A percentile compares a stretch with the other conserved stretches of the same genome.
These are phyloP conservation scores for Malthinus flaveolus DNA, from an alignment of 2,888 invertebrate genomes.

Conservation along the genomic window DNA sequence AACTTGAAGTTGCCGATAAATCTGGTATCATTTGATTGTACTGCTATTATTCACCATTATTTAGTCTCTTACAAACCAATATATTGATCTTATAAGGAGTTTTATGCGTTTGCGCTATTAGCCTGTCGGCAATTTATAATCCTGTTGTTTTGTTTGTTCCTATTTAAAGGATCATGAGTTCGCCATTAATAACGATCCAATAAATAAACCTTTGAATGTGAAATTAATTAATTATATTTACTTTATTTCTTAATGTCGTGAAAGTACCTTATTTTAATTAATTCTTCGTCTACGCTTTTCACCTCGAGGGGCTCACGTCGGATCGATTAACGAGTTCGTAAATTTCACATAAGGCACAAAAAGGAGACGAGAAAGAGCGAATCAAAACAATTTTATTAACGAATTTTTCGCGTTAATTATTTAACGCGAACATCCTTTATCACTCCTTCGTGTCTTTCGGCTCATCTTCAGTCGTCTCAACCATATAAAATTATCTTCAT, in stretches of 20 bases:
- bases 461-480: too few species aligned
- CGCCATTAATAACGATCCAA: conserved; percentile 17
- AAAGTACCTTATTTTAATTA: conserved; percentile 2
- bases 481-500: too few species aligned
- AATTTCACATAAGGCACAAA: too few species aligned
- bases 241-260: conserved; percentile 16
- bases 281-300: too few species aligned
- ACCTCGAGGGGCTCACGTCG: too few species aligned
- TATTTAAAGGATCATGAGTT: conserved; percentile 19
- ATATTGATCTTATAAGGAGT: conserved; percentile 42
- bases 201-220: conserved; percentile 12
- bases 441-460: too few species aligned
- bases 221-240: conserved; percentile 16
- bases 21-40: conserved; percentile 19
- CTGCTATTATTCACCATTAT: conserved; percentile 30
- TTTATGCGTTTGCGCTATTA: conserved; percentile 41
- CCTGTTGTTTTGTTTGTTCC: conserved; percentile 30
- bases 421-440: too few species aligned
- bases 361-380: too few species aligned
- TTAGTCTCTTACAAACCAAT: conserved; percentile 35
- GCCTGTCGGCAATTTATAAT: conserved; percentile 37
- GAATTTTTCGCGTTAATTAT: too few species aligned
- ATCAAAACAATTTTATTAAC: too few species aligned
- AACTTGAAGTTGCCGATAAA: conserved; percentile 16
- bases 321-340: too few species aligned